phyloP scores from a whole-genome alignment of 2,113 vertebrate genomes.

The Crotalus viridis region DNA sequence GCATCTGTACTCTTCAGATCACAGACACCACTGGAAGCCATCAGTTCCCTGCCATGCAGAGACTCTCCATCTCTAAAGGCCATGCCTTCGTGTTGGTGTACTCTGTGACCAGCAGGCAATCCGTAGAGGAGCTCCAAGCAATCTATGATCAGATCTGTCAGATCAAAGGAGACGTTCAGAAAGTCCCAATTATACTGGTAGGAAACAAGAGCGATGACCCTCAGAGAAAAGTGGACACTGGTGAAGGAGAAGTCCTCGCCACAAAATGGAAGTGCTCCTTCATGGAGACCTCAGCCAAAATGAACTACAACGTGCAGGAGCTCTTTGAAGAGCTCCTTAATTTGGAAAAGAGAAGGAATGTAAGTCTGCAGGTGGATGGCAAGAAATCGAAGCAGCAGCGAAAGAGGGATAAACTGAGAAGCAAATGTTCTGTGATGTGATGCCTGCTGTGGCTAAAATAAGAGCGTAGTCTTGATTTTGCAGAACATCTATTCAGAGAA shows the following conservation, averaged over 20 bases:
- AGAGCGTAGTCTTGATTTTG: slow-evolving; percentile 12
- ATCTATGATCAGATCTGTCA: slow-evolving; percentile 73
- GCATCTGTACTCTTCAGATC: slow-evolving; percentile 75
- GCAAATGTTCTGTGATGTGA: slow-evolving; percentile 73
- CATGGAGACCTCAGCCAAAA: slow-evolving; percentile 72
- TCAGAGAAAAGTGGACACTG: slow-evolving; percentile 61
- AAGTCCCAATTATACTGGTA: slow-evolving; percentile 68
- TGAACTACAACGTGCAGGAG: slow-evolving; percentile 71
- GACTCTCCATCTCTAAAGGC: slow-evolving; percentile 73
- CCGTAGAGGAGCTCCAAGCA: slow-evolving; percentile 70
- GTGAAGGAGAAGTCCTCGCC: slow-evolving; percentile 66
- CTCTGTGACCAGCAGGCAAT: slow-evolving; percentile 70
- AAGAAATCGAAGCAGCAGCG: slow-evolving; percentile 69
- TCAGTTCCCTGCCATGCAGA: slow-evolving; percentile 77
- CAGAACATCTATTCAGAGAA: not conserved
- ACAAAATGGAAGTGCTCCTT: slow-evolving; percentile 74
- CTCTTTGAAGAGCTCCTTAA: slow-evolving; percentile 72
- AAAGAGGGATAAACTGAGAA: slow-evolving; percentile 66
- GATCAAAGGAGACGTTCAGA: slow-evolving; percentile 68
- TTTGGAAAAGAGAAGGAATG: slow-evolving; percentile 66
- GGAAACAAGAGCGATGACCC: slow-evolving; percentile 70
- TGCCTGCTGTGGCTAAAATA: not conserved
- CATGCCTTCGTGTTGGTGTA: slow-evolving; percentile 75
- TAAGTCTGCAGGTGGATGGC: slow-evolving; percentile 63
- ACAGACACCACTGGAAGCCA: slow-evolving; percentile 76